Conservation (phyloP, 2,113 vertebrate species). For the Hippocampus abdominalis region DNA sequence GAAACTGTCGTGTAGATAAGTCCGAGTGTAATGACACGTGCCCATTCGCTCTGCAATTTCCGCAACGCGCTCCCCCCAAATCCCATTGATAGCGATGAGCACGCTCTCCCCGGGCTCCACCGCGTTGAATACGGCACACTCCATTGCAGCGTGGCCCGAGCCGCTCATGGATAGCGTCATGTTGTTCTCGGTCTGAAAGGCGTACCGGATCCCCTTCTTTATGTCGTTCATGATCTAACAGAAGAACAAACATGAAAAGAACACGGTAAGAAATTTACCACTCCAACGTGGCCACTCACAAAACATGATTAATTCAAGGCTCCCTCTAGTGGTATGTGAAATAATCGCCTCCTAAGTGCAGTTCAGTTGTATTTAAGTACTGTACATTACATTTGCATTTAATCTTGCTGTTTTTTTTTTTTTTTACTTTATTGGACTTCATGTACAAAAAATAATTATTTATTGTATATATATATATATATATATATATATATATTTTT, state of each 20-base stretch:
- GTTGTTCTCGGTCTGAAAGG: slow-evolving; percentile 86
- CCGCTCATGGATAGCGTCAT: slow-evolving; percentile 87
- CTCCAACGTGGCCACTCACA: background rate
- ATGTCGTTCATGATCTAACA: slow-evolving; percentile 94
- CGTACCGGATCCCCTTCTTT: slow-evolving; percentile 88
- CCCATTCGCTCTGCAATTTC: slow-evolving; percentile 85
- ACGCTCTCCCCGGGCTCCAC: slow-evolving; percentile 82
- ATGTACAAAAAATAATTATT: too few relatives aligned
- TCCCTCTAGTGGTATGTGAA: too few relatives aligned
- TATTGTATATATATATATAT: too few relatives aligned
- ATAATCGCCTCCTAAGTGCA: background rate
- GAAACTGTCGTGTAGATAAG: slow-evolving; percentile 8
- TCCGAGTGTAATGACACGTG: slow-evolving; percentile 50
- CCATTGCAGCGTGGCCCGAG: slow-evolving; percentile 88
- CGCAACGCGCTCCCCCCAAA: slow-evolving; percentile 88
- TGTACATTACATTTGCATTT: background rate
- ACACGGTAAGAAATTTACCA: background rate
- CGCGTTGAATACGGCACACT: slow-evolving; percentile 83
- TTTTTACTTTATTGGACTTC: background rate
- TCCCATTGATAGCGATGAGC: slow-evolving; percentile 81
- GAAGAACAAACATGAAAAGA: background rate
- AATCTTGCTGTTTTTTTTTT: background rate
- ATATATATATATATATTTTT: too few relatives aligned
- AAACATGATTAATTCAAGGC: background rate
- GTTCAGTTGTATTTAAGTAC: background rate